Evolutionary conservation across 2,113 vertebrate species (phyloP), one percentile per base, ranked within the genome.

Genomic region (Antigone vipio): DNA sequence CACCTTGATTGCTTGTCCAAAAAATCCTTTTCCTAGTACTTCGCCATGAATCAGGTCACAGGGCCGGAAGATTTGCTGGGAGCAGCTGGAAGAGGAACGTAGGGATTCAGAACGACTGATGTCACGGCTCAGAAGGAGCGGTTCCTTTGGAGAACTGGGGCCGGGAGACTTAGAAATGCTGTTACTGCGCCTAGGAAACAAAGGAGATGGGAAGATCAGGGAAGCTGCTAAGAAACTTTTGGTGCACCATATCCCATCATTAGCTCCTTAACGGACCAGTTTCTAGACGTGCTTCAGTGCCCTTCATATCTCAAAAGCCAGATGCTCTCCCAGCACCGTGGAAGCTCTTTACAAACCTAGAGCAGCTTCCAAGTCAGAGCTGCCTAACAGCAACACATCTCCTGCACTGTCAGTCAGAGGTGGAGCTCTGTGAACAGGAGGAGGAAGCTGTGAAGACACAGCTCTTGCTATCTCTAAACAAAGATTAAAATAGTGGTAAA

Each of bases 1-100:
- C 72, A 99, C 99, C 99, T 99, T 99, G 97, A 99, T 99, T 4
- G 99, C 99, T 94, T 99, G 99, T 77, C 99, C 99, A 77, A 99
- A 99, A 98, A 99, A 99, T 84, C 99, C 99, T 97, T 99, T 99
- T 29, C 99, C 99, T 58, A 99, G 98, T 93, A 99, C 97, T 96
- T 99, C 99, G 0, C 99, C 99, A 0, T 99, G 99, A 80, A 99
- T 98, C 90, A 99, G 98, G 98, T 99, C 99, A 90, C 99, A 99
- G 9, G 99, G 99, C 12, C 99, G 98, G 98, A 99, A 99, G 97
- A 99, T 99, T 91, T 99, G 99, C 96, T 99, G 99, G 47, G 99
- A 99, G 92, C 98, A 99, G 98, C 99, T 99, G 68, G 98, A 98
- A 66, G 98, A 98, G 72, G 99, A 99, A 56, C 99, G 99, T 12